phyloP scores from a whole-genome alignment of 2,113 vertebrate genomes.

The Microcebus murinus region DNA sequence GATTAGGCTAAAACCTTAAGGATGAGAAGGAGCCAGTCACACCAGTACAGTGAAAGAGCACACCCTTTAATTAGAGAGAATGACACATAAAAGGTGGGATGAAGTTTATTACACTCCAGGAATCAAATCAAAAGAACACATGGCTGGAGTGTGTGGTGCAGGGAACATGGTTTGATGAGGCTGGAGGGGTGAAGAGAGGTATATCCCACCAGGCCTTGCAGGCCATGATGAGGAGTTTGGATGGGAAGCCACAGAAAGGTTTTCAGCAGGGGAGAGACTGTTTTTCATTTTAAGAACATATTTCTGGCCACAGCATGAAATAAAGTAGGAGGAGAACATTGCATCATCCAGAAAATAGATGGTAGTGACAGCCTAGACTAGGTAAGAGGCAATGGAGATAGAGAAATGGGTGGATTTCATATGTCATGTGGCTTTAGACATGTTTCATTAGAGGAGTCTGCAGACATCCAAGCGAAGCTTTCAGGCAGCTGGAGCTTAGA shows the following conservation, averaged over 20 bases:
- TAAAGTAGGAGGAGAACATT: neutral
- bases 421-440: neutral
- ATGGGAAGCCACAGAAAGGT: neutral
- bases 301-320: neutral
- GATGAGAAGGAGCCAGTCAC: neutral
- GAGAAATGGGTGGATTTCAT: neutral
- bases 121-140: neutral
- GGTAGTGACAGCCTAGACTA: neutral
- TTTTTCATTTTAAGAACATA: neutral
- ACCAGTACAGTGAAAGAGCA: neutral
- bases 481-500: neutral
- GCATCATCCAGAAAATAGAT: neutral
- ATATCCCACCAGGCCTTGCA: neutral
- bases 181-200: neutral
- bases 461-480: neutral
- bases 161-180: too few species aligned
- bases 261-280: neutral
- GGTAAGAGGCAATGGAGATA: neutral
- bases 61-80: neutral
- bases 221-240: neutral
- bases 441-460: neutral
- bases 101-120: neutral
- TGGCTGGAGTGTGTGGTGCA: neutral
- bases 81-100: neutral
- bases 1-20: neutral